Conservation (phyloP, 1,140 invertebrate species). For the Papilio polytes region DNA sequence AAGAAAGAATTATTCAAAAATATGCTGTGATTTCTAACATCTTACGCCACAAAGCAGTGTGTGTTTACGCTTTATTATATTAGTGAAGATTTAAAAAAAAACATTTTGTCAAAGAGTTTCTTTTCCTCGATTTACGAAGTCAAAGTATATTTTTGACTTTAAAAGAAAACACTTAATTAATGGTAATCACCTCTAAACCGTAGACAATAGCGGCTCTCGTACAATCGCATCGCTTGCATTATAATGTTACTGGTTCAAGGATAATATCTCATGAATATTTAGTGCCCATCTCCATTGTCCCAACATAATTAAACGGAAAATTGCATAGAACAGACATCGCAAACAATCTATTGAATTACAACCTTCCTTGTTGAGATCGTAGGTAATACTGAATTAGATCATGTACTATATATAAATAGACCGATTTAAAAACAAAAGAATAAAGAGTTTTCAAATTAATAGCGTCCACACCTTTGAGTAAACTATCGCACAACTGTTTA, state of each 20-base stretch:
- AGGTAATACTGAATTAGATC: background rate
- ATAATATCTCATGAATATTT: constrained; percentile 41
- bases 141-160: background rate
- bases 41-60: no score
- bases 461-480: no score
- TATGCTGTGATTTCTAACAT: no score
- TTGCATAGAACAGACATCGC: constrained; percentile 29
- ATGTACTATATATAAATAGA: no score
- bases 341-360: constrained; percentile 30
- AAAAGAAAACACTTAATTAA: constrained; percentile 4
- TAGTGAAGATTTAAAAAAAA: no score
- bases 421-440: no score
- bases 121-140: background rate
- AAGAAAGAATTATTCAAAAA: no score
- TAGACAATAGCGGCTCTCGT: constrained; percentile 4
- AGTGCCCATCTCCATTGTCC: constrained; percentile 33
- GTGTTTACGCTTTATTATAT: no score
- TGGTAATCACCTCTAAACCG: background rate
- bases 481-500: no score
- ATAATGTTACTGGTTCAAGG: constrained; percentile 33
- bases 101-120: no score
- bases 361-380: background rate
- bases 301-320: constrained; percentile 40
- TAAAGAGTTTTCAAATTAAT: no score
- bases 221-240: constrained; percentile 38